A percentile compares a stretch with the other conserved stretches of the same genome.
These are phyloP conservation scores for Myanophis thanlyinensis DNA, from an alignment of 2,113 vertebrate species.

Conservation along the genomic window DNA sequence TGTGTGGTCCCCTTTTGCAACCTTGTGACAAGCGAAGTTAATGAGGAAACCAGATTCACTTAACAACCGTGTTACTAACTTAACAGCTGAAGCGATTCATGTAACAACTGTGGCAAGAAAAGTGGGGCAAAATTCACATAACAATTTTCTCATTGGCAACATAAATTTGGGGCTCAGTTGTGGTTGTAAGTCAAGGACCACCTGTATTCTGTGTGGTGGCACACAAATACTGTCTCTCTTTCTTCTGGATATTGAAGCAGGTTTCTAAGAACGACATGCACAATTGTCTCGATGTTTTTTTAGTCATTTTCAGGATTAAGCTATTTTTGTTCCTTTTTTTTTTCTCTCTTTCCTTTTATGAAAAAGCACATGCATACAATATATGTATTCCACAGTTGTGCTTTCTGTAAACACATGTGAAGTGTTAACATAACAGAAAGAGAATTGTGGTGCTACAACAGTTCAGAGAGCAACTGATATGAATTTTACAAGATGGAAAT, in stretches of 20 bases:
- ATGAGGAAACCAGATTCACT: too few relatives aligned
- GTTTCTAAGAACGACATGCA: too few relatives aligned
- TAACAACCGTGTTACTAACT: too few relatives aligned
- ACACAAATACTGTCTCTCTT: not conserved
- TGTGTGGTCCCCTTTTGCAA: too few relatives aligned
- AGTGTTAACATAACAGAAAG: slow-evolving; percentile 46
- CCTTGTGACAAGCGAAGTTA: too few relatives aligned
- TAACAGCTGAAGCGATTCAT: too few relatives aligned
- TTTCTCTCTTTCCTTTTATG: not conserved
- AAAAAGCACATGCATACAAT: not conserved
- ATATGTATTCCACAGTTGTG: not conserved
- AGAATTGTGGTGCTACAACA: not conserved
- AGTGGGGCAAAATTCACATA: not conserved
- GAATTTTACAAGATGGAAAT: slow-evolving; percentile 27
- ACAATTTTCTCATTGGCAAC: not conserved
- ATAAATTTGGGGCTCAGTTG: not conserved
- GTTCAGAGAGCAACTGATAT: slow-evolving; percentile 25
- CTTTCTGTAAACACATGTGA: slow-evolving; percentile 31
- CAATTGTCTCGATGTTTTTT: not conserved
- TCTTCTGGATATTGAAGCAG: not conserved
- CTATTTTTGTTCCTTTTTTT: not conserved
- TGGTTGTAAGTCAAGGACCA: not conserved
- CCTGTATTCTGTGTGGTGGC: not conserved
- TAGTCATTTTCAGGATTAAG: not conserved
- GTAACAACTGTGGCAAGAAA: too few relatives aligned